Conservation (phyloP, 2,888 invertebrate genomes). For the Ennomos erosarius region DNA sequence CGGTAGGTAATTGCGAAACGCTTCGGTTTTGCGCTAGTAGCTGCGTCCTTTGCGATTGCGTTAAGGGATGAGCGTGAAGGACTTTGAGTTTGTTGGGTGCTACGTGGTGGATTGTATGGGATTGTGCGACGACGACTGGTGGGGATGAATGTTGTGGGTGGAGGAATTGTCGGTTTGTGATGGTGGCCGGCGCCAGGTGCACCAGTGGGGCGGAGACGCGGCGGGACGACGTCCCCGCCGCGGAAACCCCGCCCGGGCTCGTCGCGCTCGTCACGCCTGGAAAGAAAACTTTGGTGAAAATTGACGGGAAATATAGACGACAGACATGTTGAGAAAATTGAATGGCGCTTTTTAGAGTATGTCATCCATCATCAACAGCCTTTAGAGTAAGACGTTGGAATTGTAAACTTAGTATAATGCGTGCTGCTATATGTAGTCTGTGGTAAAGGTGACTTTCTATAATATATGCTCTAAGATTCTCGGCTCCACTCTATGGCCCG, state of each 20-base stretch:
- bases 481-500: too few relatives aligned
- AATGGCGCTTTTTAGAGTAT: too few relatives aligned
- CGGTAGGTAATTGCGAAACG: constrained; percentile 58
- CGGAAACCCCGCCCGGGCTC: constrained; percentile 35
- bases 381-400: too few relatives aligned
- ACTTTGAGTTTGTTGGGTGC: constrained; percentile 66
- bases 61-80: constrained; percentile 70
- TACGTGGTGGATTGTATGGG: constrained; percentile 58
- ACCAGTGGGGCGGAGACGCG: constrained; percentile 58
- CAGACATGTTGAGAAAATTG: not conserved
- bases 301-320: not conserved
- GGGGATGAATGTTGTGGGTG: constrained; percentile 40
- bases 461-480: too few relatives aligned
- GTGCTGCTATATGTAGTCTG: too few relatives aligned
- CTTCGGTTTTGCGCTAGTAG: constrained; percentile 62
- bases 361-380: too few relatives aligned
- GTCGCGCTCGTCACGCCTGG: constrained; percentile 44
- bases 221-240: constrained; percentile 41
- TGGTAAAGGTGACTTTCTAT: too few relatives aligned
- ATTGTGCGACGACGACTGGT: constrained; percentile 59
- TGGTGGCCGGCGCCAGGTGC: constrained; percentile 54
- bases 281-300: not conserved
- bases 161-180: constrained; percentile 54
- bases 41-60: constrained; percentile 65
- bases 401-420: too few relatives aligned